Conservation (phyloP, 2,797 vertebrate genomes). For the Cephalopachus bancanus region DNA sequence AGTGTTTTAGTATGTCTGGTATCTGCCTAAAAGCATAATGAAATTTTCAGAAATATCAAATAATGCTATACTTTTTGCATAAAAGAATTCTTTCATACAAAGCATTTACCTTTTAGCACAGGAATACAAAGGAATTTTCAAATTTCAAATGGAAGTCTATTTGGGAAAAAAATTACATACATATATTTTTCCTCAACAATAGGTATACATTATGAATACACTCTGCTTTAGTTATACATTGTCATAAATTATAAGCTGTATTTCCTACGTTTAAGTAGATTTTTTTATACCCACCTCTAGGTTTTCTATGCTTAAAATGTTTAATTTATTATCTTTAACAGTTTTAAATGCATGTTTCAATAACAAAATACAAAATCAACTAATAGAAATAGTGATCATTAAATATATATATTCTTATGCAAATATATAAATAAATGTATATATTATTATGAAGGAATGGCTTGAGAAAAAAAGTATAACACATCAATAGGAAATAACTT, state of each 20-base stretch:
- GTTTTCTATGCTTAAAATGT: background rate
- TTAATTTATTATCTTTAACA: constrained; percentile 20
- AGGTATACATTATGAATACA: background rate
- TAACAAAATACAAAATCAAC: background rate
- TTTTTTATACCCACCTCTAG: background rate
- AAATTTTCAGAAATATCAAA: constrained; percentile 71
- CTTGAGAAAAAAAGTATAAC: background rate
- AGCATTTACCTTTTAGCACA: constrained; percentile 60
- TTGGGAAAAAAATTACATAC: constrained; percentile 1
- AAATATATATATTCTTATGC: background rate
- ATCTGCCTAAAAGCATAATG: constrained; percentile 74
- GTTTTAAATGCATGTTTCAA: background rate
- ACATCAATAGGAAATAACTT: background rate
- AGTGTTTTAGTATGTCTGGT: constrained; percentile 64
- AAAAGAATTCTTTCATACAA: constrained; percentile 65
- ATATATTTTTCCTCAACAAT: constrained; percentile 39
- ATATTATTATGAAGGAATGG: background rate
- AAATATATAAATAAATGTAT: background rate
- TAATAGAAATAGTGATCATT: background rate
- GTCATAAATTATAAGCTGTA: background rate
- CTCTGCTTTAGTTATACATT: background rate
- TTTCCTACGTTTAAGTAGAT: background rate
- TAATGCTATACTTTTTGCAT: constrained; percentile 69
- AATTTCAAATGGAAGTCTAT: constrained; percentile 57
- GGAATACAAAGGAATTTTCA: constrained; percentile 57